Evolutionary conservation across 2,113 vertebrate genomes (phyloP), one percentile per base, ranked within the genome.

Genomic region (Platichthys flesus): DNA sequence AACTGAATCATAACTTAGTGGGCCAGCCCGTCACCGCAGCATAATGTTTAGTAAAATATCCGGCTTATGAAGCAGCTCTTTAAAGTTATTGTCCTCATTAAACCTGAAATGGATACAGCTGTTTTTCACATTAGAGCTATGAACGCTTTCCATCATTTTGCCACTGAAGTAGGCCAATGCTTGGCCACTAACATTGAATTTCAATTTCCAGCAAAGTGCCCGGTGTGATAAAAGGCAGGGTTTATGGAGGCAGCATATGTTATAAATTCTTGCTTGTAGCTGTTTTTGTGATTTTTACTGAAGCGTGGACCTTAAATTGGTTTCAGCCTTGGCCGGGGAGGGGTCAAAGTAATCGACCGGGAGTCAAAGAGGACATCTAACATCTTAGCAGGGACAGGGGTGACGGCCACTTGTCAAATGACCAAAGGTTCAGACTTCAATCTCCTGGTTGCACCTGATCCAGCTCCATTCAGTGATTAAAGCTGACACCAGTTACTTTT

Each of bases 81-180:
- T 58, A 73, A 73, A 77, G 51, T 77, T 37, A 73, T 24, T 77
- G 49, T 73, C 40, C 57, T 68, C 69, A 68, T 74, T 59, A 78
- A 82, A 78, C 3, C 59, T 59, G 6, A 54, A 64, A 78, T n/a
- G 16, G 24, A 59, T 78, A 83, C 67, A 55, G 20, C 31, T 47
- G 20, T 73, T 61, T 71, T 71, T 63, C 42, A 62, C 59, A 71
- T 60, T 35, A 49, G 24, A n/a, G 54, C 20, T 54, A 54, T 58
- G 15, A 35, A 24, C 28, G 16, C 24, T 59, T 42, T 35, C 23
- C 20, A 35, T 63, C 2, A 2, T 12, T 24, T 49, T 63, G 7
- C 66, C 13, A n/a, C 14, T 58, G 9, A 58, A 57, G 14, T 14
- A 52, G 59, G 24, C 40, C 59, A 47, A 26, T 69, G 13, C 16